Percentiles rank a stretch among this genome's conserved stretches.
phyloP scores from a whole-genome alignment of 1,140 invertebrate genomes.

The Matsumurasca onukii region DNA sequence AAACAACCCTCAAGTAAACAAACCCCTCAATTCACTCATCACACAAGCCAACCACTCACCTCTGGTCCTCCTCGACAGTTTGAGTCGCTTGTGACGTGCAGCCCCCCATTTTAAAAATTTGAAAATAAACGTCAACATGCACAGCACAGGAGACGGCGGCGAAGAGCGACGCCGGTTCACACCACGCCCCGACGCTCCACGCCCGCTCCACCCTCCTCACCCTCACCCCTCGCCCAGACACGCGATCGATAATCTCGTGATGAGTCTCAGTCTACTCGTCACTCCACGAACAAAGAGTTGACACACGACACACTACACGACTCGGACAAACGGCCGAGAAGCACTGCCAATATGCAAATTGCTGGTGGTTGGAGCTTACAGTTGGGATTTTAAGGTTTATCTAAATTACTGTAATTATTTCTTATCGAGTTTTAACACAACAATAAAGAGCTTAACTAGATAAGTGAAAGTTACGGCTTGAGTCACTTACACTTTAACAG shows the following conservation, averaged over 20 bases:
- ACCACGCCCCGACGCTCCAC: conserved; percentile 13
- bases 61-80: conserved; percentile 23
- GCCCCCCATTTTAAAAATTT: conserved; percentile 31
- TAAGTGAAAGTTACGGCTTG: too few relatives aligned
- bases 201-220: not conserved
- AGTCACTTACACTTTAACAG: too few relatives aligned
- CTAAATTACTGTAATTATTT: too few relatives aligned
- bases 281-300: not conserved
- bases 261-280: not conserved
- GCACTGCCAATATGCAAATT: too few relatives aligned
- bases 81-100: conserved; percentile 27
- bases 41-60: conserved; percentile 12
- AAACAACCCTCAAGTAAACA: too few relatives aligned
- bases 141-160: conserved; percentile 19
- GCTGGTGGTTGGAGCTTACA: too few relatives aligned
- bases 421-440: too few relatives aligned
- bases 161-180: not conserved
- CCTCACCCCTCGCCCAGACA: not conserved
- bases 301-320: too few relatives aligned
- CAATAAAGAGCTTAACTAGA: too few relatives aligned
- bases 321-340: too few relatives aligned
- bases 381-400: too few relatives aligned
- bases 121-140: conserved; percentile 14
- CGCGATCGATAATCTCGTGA: conserved; percentile 22
- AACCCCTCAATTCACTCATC: too few relatives aligned